Evolutionary conservation across 2,888 invertebrate species (phyloP), one percentile per base, ranked within the genome.

Genomic region (Plagodis pulveraria): DNA sequence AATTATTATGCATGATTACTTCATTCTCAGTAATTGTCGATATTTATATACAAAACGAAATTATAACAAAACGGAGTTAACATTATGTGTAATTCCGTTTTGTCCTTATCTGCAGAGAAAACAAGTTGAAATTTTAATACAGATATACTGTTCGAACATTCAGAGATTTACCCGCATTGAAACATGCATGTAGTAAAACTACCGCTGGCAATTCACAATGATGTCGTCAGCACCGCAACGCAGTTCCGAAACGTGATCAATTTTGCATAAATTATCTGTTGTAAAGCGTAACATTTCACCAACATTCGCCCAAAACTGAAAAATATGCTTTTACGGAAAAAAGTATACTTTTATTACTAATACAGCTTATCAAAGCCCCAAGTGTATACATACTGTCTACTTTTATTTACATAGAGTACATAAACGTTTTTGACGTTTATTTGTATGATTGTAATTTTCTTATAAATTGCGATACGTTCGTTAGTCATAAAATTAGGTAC

Each of bases 401-500:
- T 22, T 22, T 22, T 22, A 22, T 22, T 22, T 22, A 22, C 22
- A 22, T 22, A 22, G 22, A 2, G 22, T 22, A 22, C 22, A 22
- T 22, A 22, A 22, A 22, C 22, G 22, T 22, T 22, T 22, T 36
- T 40, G 10, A 10, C 5, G 10, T 40, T 40, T 40, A 40, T 40
- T 9, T 10, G 10, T 40, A 10, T 2, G 5, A 40, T 40, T 1
- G 40, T 8, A 40, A 40, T 48, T 60, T 63, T 52, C 46, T 46
- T 2, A 52, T 52, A 5, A 51, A 52, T 34, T 34, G 49, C 43
- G 60, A 42, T 22, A 33, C 44, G 47, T 32, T 52, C 33, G 42
- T 49, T 61, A 61, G 60, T 33, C n/a, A 56, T 56, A 56, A 47
- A 59, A 49, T 56, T 88, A 86, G 83, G 80, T 87, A 87, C 81